phyloP scores from a whole-genome alignment of 2,888 invertebrate genomes.

The Mamestra brassicae region DNA sequence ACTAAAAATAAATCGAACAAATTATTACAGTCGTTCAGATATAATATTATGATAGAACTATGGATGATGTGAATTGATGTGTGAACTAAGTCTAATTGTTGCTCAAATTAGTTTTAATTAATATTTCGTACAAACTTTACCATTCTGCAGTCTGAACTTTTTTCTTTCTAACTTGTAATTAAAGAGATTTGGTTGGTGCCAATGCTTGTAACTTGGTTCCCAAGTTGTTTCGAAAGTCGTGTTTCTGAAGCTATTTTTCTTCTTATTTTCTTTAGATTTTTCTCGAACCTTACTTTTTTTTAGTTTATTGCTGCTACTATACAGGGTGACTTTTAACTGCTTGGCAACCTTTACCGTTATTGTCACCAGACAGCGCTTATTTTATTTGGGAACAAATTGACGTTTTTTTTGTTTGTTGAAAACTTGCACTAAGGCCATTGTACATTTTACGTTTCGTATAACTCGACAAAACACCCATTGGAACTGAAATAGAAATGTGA shows the following conservation, averaged over 20 bases:
- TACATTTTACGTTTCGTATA: not conserved
- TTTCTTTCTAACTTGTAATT: slow-evolving; percentile 18
- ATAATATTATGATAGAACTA: not conserved
- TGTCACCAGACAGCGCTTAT: not conserved
- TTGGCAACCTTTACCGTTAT: not conserved
- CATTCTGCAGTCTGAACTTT: slow-evolving; percentile 15
- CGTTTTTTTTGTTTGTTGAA: too few relatives aligned
- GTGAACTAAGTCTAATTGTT: slow-evolving; percentile 1
- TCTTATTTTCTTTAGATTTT: not conserved
- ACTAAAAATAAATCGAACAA: slow-evolving; percentile 8
- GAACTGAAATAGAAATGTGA: not conserved
- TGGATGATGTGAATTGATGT: not conserved
- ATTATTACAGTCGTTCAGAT: slow-evolving; percentile 5
- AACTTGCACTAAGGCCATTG: too few relatives aligned
- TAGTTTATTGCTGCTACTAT: too few relatives aligned
- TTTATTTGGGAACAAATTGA: too few relatives aligned
- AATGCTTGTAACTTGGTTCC: not conserved
- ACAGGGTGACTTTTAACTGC: not conserved
- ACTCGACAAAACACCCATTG: not conserved
- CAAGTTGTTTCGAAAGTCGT: not conserved
- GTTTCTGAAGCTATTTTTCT: not conserved
- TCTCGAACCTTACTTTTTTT: too few relatives aligned
- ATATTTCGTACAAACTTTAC: slow-evolving; percentile 15
- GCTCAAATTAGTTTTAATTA: not conserved
- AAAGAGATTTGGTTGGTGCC: slow-evolving; percentile 23